Evolutionary conservation across 2,888 invertebrate genomes (phyloP).

Genomic region (Spicauda simplicius): DNA sequence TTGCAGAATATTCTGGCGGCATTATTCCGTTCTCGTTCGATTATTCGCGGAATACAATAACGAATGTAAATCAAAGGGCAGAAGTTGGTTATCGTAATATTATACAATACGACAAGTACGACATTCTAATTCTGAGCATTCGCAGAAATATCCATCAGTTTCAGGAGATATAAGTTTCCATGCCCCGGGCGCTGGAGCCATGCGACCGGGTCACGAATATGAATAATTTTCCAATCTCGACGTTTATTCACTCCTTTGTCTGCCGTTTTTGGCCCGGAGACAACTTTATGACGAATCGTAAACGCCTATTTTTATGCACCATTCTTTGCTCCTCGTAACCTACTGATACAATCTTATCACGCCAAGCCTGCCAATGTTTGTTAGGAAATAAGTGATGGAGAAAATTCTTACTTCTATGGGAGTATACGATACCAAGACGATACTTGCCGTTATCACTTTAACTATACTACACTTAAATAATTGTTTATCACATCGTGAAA

Average conservation of each 20-base stretch:
- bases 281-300: slow-evolving; percentile 64
- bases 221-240: slow-evolving; percentile 75
- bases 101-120: slow-evolving; percentile 46
- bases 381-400: too few species aligned
- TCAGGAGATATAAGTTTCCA: slow-evolving; percentile 41
- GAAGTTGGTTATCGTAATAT: slow-evolving; percentile 40
- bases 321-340: slow-evolving; percentile 6
- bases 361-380: not conserved
- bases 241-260: slow-evolving; percentile 68
- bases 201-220: slow-evolving; percentile 63
- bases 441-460: too few species aligned
- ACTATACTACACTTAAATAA: too few species aligned
- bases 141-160: slow-evolving; percentile 50
- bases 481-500: too few species aligned
- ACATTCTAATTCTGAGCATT: slow-evolving; percentile 58
- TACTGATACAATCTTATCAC: not conserved
- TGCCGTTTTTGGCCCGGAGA: slow-evolving; percentile 57
- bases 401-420: too few species aligned
- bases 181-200: slow-evolving; percentile 40
- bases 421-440: too few species aligned
- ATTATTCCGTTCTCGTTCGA: slow-evolving; percentile 17
- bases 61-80: slow-evolving; percentile 35
- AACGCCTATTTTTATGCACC: slow-evolving; percentile 49
- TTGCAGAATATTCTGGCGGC: slow-evolving; percentile 27
- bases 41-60: slow-evolving; percentile 18